Conservation (phyloP, 1,140 invertebrate genomes). For the Papilio helenus region DNA sequence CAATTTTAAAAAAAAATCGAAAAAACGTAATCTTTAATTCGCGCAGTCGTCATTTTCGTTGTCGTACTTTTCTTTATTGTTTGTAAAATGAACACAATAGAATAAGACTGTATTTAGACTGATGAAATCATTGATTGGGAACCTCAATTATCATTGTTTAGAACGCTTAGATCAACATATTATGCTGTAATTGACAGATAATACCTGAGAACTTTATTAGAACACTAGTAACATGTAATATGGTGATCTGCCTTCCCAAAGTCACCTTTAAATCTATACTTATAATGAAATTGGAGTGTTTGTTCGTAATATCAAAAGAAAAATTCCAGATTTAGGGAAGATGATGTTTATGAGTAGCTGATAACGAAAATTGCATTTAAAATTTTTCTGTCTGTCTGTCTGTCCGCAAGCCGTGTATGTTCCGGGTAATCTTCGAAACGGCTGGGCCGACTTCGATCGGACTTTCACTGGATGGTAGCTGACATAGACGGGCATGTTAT, state of each 20-base stretch:
- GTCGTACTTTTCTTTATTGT: slow-evolving; percentile 21
- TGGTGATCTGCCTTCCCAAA: background rate
- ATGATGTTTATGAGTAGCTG: too few species aligned
- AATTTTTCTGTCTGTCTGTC: too few species aligned
- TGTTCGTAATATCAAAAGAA: too few species aligned
- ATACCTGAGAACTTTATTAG: background rate
- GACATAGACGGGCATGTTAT: too few species aligned
- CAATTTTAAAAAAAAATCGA: background rate
- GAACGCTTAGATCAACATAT: background rate
- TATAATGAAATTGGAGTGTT: too few species aligned
- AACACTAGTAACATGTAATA: background rate
- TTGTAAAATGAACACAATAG: slow-evolving; percentile 30
- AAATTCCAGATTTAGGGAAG: too few species aligned
- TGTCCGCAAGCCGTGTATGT: too few species aligned
- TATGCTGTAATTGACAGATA: background rate
- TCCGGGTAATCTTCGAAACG: too few species aligned
- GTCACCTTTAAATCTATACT: too few species aligned
- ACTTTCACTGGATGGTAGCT: too few species aligned
- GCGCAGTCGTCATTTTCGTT: background rate
- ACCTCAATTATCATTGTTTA: slow-evolving; percentile 3
- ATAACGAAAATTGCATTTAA: too few species aligned
- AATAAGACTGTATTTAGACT: background rate
- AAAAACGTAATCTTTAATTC: background rate
- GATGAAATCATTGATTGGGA: slow-evolving; percentile 25
- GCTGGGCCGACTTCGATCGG: too few species aligned